Conservation (phyloP, 2,888 invertebrate genomes). For the Apocheima hispidaria region DNA sequence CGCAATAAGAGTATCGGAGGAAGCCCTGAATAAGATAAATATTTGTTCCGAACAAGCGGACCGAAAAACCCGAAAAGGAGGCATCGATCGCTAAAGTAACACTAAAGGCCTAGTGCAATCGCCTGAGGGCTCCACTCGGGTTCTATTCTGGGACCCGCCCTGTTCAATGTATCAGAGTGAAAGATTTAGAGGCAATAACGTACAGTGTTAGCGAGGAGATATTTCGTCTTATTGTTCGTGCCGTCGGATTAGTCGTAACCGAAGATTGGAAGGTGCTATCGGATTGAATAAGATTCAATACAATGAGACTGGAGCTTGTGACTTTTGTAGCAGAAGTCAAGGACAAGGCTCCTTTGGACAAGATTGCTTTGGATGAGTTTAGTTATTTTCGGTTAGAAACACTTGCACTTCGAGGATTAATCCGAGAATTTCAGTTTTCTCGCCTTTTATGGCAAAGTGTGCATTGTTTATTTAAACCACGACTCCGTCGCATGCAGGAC, state of each 20-base stretch:
- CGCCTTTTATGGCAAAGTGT: background rate
- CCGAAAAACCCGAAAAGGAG: constrained; percentile 56
- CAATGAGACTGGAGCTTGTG: constrained; percentile 2
- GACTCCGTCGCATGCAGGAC: too few relatives aligned
- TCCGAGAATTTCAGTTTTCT: too few relatives aligned
- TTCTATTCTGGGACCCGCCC: constrained; percentile 33
- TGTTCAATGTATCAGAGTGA: constrained; percentile 51
- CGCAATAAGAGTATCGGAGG: constrained; percentile 74
- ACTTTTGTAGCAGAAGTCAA: background rate
- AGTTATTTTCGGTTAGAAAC: too few relatives aligned
- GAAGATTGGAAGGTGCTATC: constrained; percentile 32
- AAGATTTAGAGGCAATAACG: constrained; percentile 85
- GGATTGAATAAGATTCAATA: constrained; percentile 24
- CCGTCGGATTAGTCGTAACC: constrained; percentile 74
- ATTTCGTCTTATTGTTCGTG: constrained; percentile 78
- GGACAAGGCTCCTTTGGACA: background rate
- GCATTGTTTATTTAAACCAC: too few relatives aligned
- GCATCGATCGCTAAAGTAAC: constrained; percentile 68
- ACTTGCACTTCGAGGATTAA: too few relatives aligned
- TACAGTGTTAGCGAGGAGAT: constrained; percentile 71
- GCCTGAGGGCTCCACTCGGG: constrained; percentile 54
- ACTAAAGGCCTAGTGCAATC: constrained; percentile 72
- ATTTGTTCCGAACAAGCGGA: constrained; percentile 66
- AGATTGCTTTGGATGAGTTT: too few relatives aligned
- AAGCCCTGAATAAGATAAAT: constrained; percentile 66